Evolutionary conservation across 2,113 vertebrate species (phyloP), one percentile per base, ranked within the genome.

Genomic region (Numida meleagris): DNA sequence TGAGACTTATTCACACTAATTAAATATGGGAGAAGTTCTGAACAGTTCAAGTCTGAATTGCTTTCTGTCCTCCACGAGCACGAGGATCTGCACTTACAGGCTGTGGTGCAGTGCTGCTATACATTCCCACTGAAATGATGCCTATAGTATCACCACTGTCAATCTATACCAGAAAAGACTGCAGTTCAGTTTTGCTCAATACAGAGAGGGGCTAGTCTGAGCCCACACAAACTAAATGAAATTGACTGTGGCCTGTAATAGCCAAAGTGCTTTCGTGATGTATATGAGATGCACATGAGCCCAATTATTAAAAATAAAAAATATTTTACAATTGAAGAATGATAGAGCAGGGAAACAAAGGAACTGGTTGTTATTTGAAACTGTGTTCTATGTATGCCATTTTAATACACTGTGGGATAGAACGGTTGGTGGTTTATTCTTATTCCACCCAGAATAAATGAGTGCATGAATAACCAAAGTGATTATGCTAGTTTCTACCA

Each of bases 81-180:
- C 19, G 40, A 2, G 0, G 18, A 43, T 59, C 3, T 1, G 31
- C 29, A 53, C 38, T 57, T 43, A 42, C 21, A 55, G 55, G 21
- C 27, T 1, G 0, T 1, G 1, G 11, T 38, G 42, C 51, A 31
- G 31, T 55, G 59, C 82, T 71, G 27, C 76, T 71, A 4, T 24
- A 29, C 0, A 0, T 57, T 57, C 23, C 23, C 59, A 36, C 45
- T 84, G 46, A 38, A 82, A 42, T 1, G 0, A 59, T 29, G 29
- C 23, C 36, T 55, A 3, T 5, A n/a, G 31, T n/a, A 48, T 25
- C 31, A 21, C 3, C 21, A n/a, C n/a, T 80, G 80, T 36, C 43
- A 84, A 4, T 4, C 66, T 65, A 25, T 36, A 40, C 48, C 34
- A 46, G 45, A 34, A 76, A 63, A 82, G 14, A 7, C 34, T 38